Percentiles rank a stretch among this genome's conserved stretches.
phyloP scores from a whole-genome alignment of 1,140 invertebrate species.

The Asobara japonica region DNA sequence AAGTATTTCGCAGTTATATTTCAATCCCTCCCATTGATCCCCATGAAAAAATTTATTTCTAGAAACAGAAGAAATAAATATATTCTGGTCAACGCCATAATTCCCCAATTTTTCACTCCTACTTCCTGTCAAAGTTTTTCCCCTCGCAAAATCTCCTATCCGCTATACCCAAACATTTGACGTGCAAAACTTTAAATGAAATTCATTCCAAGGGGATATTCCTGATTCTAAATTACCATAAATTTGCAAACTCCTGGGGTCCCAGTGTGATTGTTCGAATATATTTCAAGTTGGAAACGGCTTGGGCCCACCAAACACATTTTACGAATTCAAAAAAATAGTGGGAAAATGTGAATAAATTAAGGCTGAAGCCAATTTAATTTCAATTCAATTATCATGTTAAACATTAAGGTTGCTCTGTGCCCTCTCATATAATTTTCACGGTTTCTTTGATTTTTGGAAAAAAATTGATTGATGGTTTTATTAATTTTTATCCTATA shows the following conservation, averaged over 20 bases:
- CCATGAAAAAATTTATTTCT: too few species aligned
- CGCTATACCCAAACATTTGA: constrained; percentile 28
- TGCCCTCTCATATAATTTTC: too few species aligned
- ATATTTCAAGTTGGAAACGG: constrained; percentile 46
- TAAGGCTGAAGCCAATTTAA: neutral
- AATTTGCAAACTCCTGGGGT: constrained; percentile 52
- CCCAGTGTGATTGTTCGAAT: constrained; percentile 46
- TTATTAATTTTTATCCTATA: too few species aligned
- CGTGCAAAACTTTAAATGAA: constrained; percentile 56
- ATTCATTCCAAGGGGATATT: constrained; percentile 54
- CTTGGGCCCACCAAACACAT: constrained; percentile 21
- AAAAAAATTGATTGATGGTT: too few species aligned
- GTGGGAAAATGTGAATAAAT: neutral
- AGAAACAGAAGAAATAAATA: constrained; percentile 33
- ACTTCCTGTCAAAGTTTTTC: neutral
- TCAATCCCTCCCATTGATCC: too few species aligned
- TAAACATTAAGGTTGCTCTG: neutral
- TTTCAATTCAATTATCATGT: neutral
- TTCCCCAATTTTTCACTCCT: neutral
- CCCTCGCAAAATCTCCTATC: neutral
- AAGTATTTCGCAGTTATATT: too few species aligned
- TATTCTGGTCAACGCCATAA: constrained; percentile 44
- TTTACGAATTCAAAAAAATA: constrained; percentile 4
- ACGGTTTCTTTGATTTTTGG: too few species aligned
- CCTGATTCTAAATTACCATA: constrained; percentile 56